A percentile compares a stretch with the other conserved stretches of the same genome.
Conservation (phyloP, 2,888 invertebrate genomes). For the Pseudanteris insignis region DNA sequence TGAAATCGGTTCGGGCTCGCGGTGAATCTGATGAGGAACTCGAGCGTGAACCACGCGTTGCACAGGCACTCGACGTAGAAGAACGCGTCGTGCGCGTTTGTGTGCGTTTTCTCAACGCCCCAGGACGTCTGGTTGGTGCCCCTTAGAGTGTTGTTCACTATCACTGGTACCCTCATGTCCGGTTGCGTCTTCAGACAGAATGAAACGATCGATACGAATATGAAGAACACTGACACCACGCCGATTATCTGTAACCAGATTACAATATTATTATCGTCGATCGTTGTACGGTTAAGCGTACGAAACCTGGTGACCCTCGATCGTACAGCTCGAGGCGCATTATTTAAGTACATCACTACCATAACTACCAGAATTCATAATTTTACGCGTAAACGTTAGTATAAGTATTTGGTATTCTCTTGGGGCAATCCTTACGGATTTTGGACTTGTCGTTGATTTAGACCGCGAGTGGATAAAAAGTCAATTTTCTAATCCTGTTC, state of each 20-base stretch:
- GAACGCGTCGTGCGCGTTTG: constrained; percentile 96
- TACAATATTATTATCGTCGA: constrained; percentile 6
- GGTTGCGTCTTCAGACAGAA: constrained; percentile 99
- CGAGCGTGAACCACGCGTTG: constrained; percentile 99
- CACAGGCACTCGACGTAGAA: constrained; percentile 99
- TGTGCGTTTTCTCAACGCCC: constrained; percentile 89
- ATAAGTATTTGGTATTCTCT: constrained; percentile 14
- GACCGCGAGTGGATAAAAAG: not conserved
- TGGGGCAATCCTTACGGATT: not conserved
- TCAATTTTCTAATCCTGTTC: constrained; percentile 6
- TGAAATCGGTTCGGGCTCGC: constrained; percentile 93
- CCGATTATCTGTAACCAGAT: constrained; percentile 88
- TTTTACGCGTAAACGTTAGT: constrained; percentile 29
- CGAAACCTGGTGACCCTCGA: not conserved
- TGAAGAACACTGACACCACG: constrained; percentile 98
- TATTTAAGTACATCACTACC: too few relatives aligned
- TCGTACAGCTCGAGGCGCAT: too few relatives aligned
- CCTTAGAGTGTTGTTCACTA: constrained; percentile 75
- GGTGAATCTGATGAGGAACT: constrained; percentile 91
- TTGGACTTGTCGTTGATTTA: constrained; percentile 4
- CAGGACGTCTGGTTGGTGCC: constrained; percentile 66
- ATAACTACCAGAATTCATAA: too few relatives aligned
- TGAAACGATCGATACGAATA: constrained; percentile 97
- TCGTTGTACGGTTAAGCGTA: not conserved
- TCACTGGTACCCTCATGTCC: constrained; percentile 93